Evolutionary conservation across 1,140 invertebrate genomes (phyloP).

Genomic region (Colletes gigas): DNA sequence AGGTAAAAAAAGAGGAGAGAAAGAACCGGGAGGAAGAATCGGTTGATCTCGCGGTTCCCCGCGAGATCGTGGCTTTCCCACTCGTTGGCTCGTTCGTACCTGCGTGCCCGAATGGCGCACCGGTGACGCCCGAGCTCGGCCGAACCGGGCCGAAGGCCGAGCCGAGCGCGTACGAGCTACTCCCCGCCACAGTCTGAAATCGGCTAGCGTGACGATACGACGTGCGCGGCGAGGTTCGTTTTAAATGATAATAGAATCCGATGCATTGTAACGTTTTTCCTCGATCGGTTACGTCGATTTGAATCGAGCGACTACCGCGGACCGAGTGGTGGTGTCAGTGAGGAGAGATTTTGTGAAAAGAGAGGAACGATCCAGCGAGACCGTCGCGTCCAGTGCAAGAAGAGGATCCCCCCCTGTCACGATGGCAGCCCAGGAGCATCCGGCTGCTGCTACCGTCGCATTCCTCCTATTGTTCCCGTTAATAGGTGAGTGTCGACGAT

Average conservation of each 20-base stretch:
- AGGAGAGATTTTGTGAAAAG: background rate
- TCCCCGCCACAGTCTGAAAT: slow-evolving; percentile 78
- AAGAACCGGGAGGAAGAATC: slow-evolving; percentile 34
- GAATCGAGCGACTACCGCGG: background rate
- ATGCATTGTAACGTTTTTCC: slow-evolving; percentile 59
- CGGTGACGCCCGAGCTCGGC: slow-evolving; percentile 57
- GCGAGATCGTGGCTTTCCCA: slow-evolving; percentile 63
- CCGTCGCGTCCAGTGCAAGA: slow-evolving; percentile 38
- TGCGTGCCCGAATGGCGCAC: slow-evolving; percentile 59
- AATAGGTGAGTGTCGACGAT: slow-evolving; percentile 66
- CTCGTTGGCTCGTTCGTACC: slow-evolving; percentile 53
- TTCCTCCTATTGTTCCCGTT: slow-evolving; percentile 68
- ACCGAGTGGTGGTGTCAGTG: slow-evolving; percentile 58
- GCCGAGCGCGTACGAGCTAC: slow-evolving; percentile 65
- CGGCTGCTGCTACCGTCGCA: slow-evolving; percentile 53
- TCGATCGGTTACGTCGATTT: slow-evolving; percentile 21
- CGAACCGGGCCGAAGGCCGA: slow-evolving; percentile 65
- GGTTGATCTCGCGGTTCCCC: slow-evolving; percentile 40
- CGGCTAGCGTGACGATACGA: slow-evolving; percentile 77
- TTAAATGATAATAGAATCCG: slow-evolving; percentile 36
- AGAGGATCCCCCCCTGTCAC: slow-evolving; percentile 44
- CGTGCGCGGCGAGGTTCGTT: slow-evolving; percentile 54
- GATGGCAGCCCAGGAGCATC: slow-evolving; percentile 71
- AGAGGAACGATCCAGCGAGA: slow-evolving; percentile 7
- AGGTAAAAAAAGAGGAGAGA: background rate